Percentiles rank a stretch among this genome's conserved stretches.
phyloP scores from a whole-genome alignment of 1,140 invertebrate genomes.

The Mylabris phalerata region DNA sequence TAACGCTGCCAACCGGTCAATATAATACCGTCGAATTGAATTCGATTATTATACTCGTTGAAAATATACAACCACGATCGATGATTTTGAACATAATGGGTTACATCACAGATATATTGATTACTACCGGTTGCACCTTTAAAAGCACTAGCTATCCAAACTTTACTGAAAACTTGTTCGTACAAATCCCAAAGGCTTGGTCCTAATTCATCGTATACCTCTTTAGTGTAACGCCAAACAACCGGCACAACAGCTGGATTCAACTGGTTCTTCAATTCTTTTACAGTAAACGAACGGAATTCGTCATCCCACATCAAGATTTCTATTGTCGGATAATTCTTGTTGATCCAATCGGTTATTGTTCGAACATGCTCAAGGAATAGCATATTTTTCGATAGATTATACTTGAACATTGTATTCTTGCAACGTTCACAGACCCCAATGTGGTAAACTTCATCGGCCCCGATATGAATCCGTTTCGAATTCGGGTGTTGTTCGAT shows the following conservation, averaged over 20 bases:
- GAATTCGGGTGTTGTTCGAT: slow-evolving; percentile 28
- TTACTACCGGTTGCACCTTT: slow-evolving; percentile 70
- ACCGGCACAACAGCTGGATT: slow-evolving; percentile 74
- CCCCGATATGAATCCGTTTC: slow-evolving; percentile 64
- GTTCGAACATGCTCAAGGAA: slow-evolving; percentile 66
- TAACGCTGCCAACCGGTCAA: slow-evolving; percentile 79
- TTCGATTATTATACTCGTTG: slow-evolving; percentile 22
- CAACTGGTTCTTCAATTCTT: slow-evolving; percentile 56
- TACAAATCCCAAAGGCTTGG: slow-evolving; percentile 69
- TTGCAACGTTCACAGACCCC: slow-evolving; percentile 68
- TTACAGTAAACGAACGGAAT: slow-evolving; percentile 63
- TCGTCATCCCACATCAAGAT: slow-evolving; percentile 92
- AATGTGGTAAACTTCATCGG: slow-evolving; percentile 75
- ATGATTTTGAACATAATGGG: slow-evolving; percentile 31
- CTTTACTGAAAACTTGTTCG: slow-evolving; percentile 66
- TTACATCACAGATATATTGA: slow-evolving; percentile 26
- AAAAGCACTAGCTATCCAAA: slow-evolving; percentile 89
- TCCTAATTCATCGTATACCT: slow-evolving; percentile 45
- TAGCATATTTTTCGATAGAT: slow-evolving; percentile 26
- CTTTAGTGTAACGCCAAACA: slow-evolving; percentile 68
- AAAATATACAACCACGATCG: slow-evolving; percentile 29
- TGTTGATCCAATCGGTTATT: slow-evolving; percentile 55
- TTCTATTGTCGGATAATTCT: slow-evolving; percentile 49
- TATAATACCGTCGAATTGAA: slow-evolving; percentile 49
- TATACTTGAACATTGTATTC: slow-evolving; percentile 21